Evolutionary conservation across 2,797 vertebrate species (phyloP).

Genomic region (Siniperca undulata): DNA sequence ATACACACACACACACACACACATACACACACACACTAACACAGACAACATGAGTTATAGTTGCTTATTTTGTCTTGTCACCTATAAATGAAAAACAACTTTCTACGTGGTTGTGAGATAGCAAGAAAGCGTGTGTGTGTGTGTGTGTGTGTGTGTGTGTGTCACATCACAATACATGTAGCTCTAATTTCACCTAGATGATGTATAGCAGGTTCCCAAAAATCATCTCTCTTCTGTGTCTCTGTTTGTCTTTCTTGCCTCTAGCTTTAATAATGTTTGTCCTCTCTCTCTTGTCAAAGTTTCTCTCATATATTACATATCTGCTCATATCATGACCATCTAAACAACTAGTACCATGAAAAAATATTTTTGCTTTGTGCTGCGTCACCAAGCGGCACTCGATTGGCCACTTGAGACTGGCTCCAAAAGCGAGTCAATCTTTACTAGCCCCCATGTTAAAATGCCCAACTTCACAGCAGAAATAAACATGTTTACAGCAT

Average conservation of each 20-base stretch:
- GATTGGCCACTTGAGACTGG: no score
- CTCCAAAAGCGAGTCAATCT: no score
- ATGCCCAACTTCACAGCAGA: no score
- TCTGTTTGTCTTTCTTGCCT: neutral
- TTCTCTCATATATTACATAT: neutral
- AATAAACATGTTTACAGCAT: no score
- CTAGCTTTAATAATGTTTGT: neutral
- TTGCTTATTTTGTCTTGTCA: slow-evolving; percentile 10
- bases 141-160: slow-evolving; percentile 13
- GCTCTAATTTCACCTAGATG: neutral
- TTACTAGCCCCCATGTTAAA: no score
- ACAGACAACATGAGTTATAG: neutral
- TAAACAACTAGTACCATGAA: neutral
- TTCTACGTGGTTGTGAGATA: neutral
- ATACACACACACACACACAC: neutral
- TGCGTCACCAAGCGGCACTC: no score
- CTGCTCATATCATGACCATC: neutral
- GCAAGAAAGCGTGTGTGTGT: neutral
- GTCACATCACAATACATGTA: neutral
- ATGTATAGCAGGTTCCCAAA: neutral
- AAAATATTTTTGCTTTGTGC: neutral
- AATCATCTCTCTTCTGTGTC: neutral
- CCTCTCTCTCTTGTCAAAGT: neutral
- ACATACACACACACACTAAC: neutral
- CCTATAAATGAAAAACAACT: neutral